Conservation (phyloP, 2,797 vertebrate genomes). For the Microhierax caerulescens region DNA sequence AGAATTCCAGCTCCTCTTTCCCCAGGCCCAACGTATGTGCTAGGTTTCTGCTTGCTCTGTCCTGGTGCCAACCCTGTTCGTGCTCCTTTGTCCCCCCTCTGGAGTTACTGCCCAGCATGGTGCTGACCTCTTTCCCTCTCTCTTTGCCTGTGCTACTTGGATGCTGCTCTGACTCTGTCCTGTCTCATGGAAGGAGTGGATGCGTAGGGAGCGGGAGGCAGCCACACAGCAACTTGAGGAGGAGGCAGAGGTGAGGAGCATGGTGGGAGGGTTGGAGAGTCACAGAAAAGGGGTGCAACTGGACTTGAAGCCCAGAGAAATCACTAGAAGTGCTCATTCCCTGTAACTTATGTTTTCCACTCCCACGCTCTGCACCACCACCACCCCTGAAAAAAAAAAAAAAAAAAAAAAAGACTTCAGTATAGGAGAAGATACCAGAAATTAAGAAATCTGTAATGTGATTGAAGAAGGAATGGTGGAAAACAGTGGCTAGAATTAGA, state of each 20-base stretch:
- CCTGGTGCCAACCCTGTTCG: not conserved
- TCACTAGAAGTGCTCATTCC: not conserved
- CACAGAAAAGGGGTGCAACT: not conserved
- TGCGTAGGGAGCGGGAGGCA: slow-evolving; percentile 89
- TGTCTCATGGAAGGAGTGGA: slow-evolving; percentile 82
- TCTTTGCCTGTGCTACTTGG: slow-evolving; percentile 60
- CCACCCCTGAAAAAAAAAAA: too few relatives aligned
- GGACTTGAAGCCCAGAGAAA: not conserved
- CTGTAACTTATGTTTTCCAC: not conserved
- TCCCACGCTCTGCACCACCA: too few relatives aligned
- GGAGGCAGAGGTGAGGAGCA: slow-evolving; percentile 87
- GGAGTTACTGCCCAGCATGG: not conserved
- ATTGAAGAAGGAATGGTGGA: not conserved
- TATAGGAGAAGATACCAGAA: not conserved
- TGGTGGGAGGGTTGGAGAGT: not conserved
- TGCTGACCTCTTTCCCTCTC: slow-evolving; percentile 50
- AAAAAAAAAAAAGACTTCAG: not conserved
- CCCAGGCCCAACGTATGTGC: accelerated
- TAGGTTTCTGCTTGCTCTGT: not conserved
- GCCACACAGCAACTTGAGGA: slow-evolving; percentile 87
- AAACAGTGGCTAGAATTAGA: not conserved
- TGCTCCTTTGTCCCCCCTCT: not conserved
- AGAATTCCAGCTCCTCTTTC: not conserved
- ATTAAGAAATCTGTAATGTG: not conserved
- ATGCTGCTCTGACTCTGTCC: slow-evolving; percentile 20